Conservation (phyloP, 2,888 invertebrate genomes). For the Dasysyrphus albostriatus region DNA sequence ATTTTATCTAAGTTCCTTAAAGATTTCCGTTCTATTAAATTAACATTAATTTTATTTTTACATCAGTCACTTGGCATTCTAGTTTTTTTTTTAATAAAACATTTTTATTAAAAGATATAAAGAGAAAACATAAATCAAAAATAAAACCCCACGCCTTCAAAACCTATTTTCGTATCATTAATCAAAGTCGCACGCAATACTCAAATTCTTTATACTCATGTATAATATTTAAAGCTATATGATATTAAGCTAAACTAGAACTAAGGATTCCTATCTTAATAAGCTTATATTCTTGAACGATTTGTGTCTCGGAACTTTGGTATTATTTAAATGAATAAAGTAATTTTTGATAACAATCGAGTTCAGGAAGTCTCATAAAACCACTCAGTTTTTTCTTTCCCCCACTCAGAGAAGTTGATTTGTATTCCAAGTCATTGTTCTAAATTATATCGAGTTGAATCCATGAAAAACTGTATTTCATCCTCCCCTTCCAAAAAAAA, state of each 20-base stretch:
- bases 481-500: too few species aligned
- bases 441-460: neutral
- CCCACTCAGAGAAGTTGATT: neutral
- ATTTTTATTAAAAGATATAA: neutral
- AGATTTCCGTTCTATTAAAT: too few species aligned
- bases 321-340: constrained; percentile 22
- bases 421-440: neutral
- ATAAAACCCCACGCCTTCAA: neutral
- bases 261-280: constrained; percentile 11
- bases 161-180: neutral
- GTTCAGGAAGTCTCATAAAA: constrained; percentile 28
- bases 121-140: neutral
- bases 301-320: constrained; percentile 5
- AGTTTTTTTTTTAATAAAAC: neutral
- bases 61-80: neutral
- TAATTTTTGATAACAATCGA: constrained; percentile 14
- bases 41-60: neutral
- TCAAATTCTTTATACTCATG: neutral
- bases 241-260: neutral
- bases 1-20: too few species aligned
- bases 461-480: neutral
- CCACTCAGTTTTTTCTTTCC: neutral
- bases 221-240: neutral
- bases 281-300: constrained; percentile 12
- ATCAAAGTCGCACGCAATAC: constrained; percentile 30